These are phyloP conservation scores for Brachymystax lenok DNA, from an alignment of 2,797 vertebrate species.

Conservation along the genomic window DNA sequence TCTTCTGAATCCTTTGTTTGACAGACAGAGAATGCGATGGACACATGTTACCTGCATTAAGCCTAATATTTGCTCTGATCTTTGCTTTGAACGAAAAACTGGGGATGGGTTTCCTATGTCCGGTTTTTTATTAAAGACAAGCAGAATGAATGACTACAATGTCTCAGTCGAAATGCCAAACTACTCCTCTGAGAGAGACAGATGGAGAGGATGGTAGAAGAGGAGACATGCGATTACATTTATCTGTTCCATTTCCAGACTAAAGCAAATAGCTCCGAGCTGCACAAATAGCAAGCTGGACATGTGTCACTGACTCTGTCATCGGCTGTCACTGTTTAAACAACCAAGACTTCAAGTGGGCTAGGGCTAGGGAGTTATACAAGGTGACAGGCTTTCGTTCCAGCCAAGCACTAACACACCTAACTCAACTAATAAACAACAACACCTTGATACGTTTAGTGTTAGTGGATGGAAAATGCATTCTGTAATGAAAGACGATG, in stretches of 20 bases:
- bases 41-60: not conserved
- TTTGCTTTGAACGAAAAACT: not conserved
- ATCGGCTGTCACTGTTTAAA: not conserved
- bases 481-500: not conserved
- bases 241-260: not conserved
- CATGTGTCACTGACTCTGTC: not conserved
- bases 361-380: not conserved
- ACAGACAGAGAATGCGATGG: no score
- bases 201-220: not conserved
- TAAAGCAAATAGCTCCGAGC: not conserved
- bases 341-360: not conserved
- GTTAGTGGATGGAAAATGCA: not conserved
- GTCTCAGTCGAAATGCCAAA: constrained; percentile 1
- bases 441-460: not conserved
- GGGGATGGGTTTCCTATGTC: not conserved
- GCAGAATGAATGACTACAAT: constrained; percentile 10
- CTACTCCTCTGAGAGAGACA: not conserved
- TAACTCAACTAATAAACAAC: not conserved
- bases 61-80: not conserved
- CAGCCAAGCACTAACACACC: not conserved
- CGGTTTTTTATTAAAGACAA: not conserved
- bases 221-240: not conserved
- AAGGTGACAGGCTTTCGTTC: not conserved
- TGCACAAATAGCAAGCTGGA: constrained; percentile 11
- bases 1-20: no score